These are phyloP conservation scores for Tamias sibiricus DNA, from an alignment of 2,113 vertebrate species.

Conservation along the genomic window DNA sequence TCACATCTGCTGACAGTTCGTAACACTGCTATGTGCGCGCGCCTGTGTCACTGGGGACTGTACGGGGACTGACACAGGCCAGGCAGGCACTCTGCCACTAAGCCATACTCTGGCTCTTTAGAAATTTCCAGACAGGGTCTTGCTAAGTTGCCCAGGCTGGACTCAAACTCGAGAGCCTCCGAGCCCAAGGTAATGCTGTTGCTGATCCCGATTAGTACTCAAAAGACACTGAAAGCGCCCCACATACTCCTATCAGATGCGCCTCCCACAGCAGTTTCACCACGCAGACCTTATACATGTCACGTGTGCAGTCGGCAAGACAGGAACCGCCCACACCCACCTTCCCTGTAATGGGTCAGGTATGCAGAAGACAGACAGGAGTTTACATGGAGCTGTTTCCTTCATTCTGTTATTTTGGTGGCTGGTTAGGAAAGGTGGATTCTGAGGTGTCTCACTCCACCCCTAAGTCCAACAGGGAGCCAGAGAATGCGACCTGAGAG, in stretches of 20 bases:
- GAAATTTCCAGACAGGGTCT: neutral
- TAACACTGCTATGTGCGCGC: neutral
- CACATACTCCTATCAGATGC: rapidly evolving
- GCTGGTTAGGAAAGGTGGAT: neutral
- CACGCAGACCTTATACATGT: neutral
- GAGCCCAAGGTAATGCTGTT: neutral
- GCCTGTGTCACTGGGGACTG: neutral
- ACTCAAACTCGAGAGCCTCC: neutral
- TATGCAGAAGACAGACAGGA: neutral
- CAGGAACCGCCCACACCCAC: neutral
- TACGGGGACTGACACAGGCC: neutral
- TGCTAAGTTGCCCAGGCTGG: neutral
- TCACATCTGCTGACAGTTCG: neutral
- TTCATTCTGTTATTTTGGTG: neutral
- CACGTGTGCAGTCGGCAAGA: neutral
- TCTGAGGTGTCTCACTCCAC: neutral
- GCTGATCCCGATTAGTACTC: neutral
- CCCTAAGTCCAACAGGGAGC: neutral
- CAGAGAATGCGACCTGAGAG: neutral
- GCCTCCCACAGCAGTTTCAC: neutral
- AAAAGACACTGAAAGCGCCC: neutral
- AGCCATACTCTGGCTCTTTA: neutral
- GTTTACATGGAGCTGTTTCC: neutral
- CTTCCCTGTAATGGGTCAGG: neutral
- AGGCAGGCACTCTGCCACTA: neutral